Conservation (phyloP, 1,140 invertebrate genomes). For the Metopolophium dirhodum region DNA sequence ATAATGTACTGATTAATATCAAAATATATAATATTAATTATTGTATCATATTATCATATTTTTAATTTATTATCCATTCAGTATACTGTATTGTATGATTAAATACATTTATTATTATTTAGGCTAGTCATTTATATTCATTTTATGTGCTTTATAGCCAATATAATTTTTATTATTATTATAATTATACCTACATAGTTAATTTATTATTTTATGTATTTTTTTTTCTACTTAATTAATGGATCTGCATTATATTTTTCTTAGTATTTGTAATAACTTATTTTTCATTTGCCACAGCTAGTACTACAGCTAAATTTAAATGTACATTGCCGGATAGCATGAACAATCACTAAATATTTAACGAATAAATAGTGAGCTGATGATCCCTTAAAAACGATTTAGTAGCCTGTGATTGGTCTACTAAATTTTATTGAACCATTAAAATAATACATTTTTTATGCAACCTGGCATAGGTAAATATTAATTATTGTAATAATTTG, state of each 20-base stretch:
- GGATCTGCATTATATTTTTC: neutral
- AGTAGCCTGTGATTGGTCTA: too few relatives aligned
- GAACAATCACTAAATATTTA: too few relatives aligned
- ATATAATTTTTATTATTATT: neutral
- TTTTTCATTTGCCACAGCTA: neutral
- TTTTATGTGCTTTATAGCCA: neutral
- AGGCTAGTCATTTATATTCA: conserved; percentile 17
- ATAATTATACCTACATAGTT: neutral
- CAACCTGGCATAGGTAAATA: neutral
- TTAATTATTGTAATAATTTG: neutral
- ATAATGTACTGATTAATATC: neutral
- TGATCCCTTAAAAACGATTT: too few relatives aligned
- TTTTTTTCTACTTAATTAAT: neutral
- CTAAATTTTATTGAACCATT: too few relatives aligned
- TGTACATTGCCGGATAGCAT: too few relatives aligned
- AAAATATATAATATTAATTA: neutral
- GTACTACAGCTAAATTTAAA: neutral
- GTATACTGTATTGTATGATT: neutral
- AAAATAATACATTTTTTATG: too few relatives aligned
- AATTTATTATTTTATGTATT: neutral
- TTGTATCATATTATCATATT: conserved; percentile 25
- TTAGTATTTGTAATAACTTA: neutral
- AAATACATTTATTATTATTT: conserved; percentile 36
- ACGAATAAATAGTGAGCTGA: too few relatives aligned
- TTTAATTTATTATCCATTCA: conserved; percentile 9